phyloP scores from a whole-genome alignment of 2,888 invertebrate genomes.

The Eugnorisma glareosa region DNA sequence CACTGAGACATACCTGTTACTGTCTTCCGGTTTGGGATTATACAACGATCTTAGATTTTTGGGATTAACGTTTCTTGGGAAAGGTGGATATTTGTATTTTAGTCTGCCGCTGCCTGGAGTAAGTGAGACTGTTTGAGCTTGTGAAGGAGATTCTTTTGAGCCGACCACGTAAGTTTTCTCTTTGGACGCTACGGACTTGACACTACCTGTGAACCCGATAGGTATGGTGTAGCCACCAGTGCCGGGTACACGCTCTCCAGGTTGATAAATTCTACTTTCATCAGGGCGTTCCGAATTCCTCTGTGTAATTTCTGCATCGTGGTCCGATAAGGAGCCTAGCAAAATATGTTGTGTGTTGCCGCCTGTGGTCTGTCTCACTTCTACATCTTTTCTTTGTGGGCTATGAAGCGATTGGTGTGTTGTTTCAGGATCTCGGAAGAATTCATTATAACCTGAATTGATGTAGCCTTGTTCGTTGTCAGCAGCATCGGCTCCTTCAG shows the following conservation, averaged over 20 bases:
- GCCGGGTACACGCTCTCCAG: conserved; percentile 93
- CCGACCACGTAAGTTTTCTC: conserved; percentile 91
- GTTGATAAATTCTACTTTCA: conserved; percentile 91
- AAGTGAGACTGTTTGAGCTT: conserved; percentile 92
- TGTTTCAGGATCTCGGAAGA: conserved; percentile 81
- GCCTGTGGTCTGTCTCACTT: conserved; percentile 87
- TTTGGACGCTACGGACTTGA: conserved; percentile 92
- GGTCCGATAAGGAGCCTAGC: conserved; percentile 90
- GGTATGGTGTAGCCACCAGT: conserved; percentile 93
- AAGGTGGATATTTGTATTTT: conserved; percentile 80
- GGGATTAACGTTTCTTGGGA: conserved; percentile 78
- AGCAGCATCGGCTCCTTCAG: conserved; percentile 83
- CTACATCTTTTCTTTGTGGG: conserved; percentile 79
- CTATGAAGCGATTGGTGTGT: conserved; percentile 82
- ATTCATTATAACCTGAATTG: conserved; percentile 91
- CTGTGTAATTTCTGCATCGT: conserved; percentile 92
- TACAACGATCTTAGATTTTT: conserved; percentile 84
- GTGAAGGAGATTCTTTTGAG: conserved; percentile 91
- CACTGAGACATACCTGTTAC: conserved; percentile 94
- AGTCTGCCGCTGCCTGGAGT: conserved; percentile 88
- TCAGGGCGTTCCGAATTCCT: conserved; percentile 88
- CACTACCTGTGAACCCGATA: conserved; percentile 92
- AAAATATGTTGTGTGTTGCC: conserved; percentile 92
- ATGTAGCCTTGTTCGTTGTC: conserved; percentile 88
- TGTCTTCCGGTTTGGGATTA: conserved; percentile 83